phyloP scores from a whole-genome alignment of 2,888 invertebrate genomes.

The Lochmaea capreae region DNA sequence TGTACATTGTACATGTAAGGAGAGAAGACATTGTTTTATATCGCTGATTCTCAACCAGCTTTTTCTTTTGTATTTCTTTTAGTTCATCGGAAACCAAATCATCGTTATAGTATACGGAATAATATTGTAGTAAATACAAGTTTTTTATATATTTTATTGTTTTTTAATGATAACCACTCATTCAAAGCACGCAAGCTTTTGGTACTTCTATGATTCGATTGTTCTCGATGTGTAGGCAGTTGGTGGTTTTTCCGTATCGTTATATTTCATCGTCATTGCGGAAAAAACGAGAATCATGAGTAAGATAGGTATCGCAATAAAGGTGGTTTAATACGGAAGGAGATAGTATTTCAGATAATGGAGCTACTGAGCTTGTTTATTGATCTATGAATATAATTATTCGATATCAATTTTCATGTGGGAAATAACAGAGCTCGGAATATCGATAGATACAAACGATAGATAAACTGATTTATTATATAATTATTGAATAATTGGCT shows the following conservation, averaged over 20 bases:
- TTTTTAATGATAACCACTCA: too few species aligned
- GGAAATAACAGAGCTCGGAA: background rate
- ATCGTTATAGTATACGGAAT: background rate
- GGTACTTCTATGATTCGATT: background rate
- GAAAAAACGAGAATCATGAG: constrained; percentile 13
- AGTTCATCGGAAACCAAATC: background rate
- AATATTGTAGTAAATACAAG: background rate
- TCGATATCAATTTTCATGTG: constrained; percentile 15
- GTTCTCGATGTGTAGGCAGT: background rate
- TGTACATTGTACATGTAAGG: constrained; percentile 22
- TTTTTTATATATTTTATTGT: too few species aligned
- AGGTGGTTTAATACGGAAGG: constrained; percentile 11
- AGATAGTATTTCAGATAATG: constrained; percentile 16
- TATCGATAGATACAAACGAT: constrained; percentile 3
- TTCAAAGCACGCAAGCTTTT: background rate
- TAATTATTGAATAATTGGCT: background rate
- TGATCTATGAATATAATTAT: constrained; percentile 14
- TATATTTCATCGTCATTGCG: background rate
- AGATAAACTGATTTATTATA: background rate
- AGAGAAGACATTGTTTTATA: constrained; percentile 22
- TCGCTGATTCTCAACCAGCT: background rate
- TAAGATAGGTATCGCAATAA: constrained; percentile 4
- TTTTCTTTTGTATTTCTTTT: constrained; percentile 9
- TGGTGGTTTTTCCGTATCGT: background rate
- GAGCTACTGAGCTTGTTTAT: constrained; percentile 9